A percentile compares a stretch with the other conserved stretches of the same genome.
Evolutionary conservation across 1,140 invertebrate species (phyloP).

Genomic region (Drosophila tristis): DNA sequence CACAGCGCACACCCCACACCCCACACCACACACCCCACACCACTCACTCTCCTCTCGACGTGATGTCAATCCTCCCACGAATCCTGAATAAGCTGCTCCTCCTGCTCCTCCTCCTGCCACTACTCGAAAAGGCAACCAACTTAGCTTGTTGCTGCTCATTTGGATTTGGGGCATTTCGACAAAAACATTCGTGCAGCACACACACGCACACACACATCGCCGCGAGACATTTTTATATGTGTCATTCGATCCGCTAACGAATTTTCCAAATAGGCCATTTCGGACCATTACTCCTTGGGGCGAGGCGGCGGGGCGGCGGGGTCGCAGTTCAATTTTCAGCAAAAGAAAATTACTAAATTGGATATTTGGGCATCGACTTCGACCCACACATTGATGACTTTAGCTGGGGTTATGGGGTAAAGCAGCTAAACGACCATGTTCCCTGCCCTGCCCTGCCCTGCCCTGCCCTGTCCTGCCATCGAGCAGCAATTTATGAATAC

Average conservation of each 20-base stretch:
- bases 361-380: slow-evolving; percentile 37
- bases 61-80: slow-evolving; percentile 2
- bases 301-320: too few relatives aligned
- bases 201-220: slow-evolving; percentile 9
- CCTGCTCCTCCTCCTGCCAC: too few relatives aligned
- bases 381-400: slow-evolving; percentile 8
- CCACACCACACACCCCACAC: background rate
- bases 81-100: slow-evolving; percentile 4
- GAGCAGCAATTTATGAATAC: slow-evolving; percentile 73
- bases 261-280: slow-evolving; percentile 76
- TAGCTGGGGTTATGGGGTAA: slow-evolving; percentile 12
- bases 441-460: too few relatives aligned
- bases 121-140: background rate
- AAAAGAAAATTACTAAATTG: slow-evolving; percentile 57
- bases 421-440: slow-evolving; percentile 1
- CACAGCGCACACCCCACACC: background rate
- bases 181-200: slow-evolving; percentile 20
- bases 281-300: background rate
- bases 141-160: slow-evolving; percentile 71
- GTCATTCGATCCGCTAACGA: slow-evolving; percentile 72
- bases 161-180: slow-evolving; percentile 19
- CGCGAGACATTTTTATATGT: slow-evolving; percentile 59
- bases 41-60: background rate
- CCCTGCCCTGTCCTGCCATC: too few relatives aligned
- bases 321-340: slow-evolving; percentile 48